Percentiles rank a stretch among this genome's conserved stretches.
These are phyloP conservation scores for Leptura quadrifasciata DNA, from an alignment of 2,888 invertebrate genomes.

Conservation along the genomic window DNA sequence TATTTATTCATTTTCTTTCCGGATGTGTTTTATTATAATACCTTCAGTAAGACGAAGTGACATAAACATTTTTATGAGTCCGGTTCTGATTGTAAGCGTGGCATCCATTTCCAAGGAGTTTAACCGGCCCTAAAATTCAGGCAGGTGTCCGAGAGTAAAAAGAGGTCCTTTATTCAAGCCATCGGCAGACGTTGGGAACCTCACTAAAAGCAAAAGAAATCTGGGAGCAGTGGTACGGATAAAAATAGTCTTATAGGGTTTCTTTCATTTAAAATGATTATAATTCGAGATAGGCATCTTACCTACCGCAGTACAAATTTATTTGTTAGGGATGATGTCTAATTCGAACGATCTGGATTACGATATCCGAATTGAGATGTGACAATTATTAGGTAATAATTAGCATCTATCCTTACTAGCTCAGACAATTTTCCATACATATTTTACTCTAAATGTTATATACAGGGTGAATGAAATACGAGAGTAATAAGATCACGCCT, in stretches of 20 bases:
- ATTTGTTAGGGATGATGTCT: background rate
- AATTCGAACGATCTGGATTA: background rate
- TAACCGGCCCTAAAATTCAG: conserved; percentile 33
- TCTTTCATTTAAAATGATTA: conserved; percentile 31
- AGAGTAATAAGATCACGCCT: too few species aligned
- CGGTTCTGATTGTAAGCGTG: conserved; percentile 32
- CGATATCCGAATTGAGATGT: too few species aligned
- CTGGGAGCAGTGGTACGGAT: conserved; percentile 32
- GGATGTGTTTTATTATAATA: too few species aligned
- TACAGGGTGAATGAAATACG: too few species aligned
- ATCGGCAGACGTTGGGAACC: conserved; percentile 30
- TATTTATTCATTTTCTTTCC: too few species aligned
- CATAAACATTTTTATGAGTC: conserved; percentile 6
- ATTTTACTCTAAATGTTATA: too few species aligned
- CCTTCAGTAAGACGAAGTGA: too few species aligned
- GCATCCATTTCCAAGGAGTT: conserved; percentile 19
- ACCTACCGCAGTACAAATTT: conserved; percentile 38
- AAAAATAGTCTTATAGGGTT: conserved; percentile 19
- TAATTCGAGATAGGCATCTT: conserved; percentile 26
- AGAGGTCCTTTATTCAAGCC: conserved; percentile 36
- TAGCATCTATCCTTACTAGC: too few species aligned
- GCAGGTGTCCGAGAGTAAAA: conserved; percentile 39
- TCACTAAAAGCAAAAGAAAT: conserved; percentile 24
- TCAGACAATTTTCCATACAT: too few species aligned
- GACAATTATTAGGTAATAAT: too few species aligned